Evolutionary conservation across 2,888 invertebrate genomes (phyloP).

Genomic region (Andricus curvator): DNA sequence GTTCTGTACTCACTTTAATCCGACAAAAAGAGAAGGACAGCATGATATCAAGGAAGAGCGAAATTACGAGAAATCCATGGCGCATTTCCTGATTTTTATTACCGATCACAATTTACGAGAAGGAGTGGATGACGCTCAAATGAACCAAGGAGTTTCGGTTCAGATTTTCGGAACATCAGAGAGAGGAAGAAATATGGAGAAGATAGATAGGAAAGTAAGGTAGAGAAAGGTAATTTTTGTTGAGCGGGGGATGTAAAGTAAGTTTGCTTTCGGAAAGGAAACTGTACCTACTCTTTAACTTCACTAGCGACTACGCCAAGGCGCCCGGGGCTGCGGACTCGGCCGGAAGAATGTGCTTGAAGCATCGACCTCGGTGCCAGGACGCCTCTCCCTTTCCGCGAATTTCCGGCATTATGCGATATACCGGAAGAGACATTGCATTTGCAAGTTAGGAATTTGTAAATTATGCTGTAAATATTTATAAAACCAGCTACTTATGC

Average conservation of each 20-base stretch:
- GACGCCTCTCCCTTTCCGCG: constrained; percentile 19
- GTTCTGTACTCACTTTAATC: neutral
- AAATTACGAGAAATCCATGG: constrained; percentile 53
- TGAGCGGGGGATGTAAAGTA: constrained; percentile 42
- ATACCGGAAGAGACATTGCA: constrained; percentile 39
- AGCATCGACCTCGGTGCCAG: constrained; percentile 36
- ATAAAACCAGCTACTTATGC: constrained; percentile 30
- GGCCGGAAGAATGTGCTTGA: constrained; percentile 40
- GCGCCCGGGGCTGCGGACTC: constrained; percentile 22
- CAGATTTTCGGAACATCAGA: constrained; percentile 41
- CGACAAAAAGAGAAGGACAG: constrained; percentile 18
- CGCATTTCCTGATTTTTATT: constrained; percentile 62
- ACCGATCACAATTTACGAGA: constrained; percentile 60
- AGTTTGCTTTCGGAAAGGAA: constrained; percentile 31
- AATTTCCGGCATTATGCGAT: constrained; percentile 33
- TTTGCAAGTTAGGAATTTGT: constrained; percentile 33
- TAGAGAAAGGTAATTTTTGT: constrained; percentile 55
- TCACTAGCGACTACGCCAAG: constrained; percentile 8
- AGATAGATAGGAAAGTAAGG: constrained; percentile 31
- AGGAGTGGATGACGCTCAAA: constrained; percentile 18
- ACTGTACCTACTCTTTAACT: constrained; percentile 39
- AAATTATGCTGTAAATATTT: constrained; percentile 36
- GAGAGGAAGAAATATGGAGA: constrained; percentile 46
- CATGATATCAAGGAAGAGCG: constrained; percentile 16
- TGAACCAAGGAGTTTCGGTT: constrained; percentile 22